Evolutionary conservation across 2,888 invertebrate species (phyloP), one percentile per base, ranked within the genome.

Genomic region (Drosophila anceps): DNA sequence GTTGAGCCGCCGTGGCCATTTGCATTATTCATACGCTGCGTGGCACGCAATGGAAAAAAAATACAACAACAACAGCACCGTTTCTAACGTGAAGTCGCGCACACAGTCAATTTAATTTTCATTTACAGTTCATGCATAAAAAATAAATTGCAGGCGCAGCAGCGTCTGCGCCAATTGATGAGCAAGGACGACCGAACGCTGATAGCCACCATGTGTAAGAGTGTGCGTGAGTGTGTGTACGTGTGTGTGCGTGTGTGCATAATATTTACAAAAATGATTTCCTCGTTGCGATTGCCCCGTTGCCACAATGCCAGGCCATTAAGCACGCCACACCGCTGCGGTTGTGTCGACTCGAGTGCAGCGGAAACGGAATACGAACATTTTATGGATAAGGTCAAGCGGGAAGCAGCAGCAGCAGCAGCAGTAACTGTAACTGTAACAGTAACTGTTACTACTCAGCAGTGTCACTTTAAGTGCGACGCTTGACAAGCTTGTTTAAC

Each of bases 31-130:
- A 86, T 86, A 66, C 75, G 81, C 58, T 68, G 76, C 20, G 69
- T 71, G 68, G 61, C 65, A 62, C 46, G 55, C 79, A 63, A 58
- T 48, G 27, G 69, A 24, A 55, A 63, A 63, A 31, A 31, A 31
- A 31, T 1, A 7, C 5, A 33, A 33, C 1, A 33, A 33, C 10
- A 10, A 33, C 7, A 9, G 10, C 33, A 43, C 41, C 48, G 50
- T 8, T 48, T 59, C 78, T 79, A 61, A 65, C 62, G 65, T 51
- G 43, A 39, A 57, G 64, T 48, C 60, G 51, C 55, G 69, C 72
- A 68, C 84, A 88, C 84, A 85, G 68, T 79, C 84, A 84, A 85
- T 88, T 84, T 86, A 85, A 86, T 81, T 86, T 88, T 81, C 81
- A 88, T 85, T 88, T 86, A 62, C 77, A 79, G 75, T 73, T 73